Percentiles rank a stretch among this genome's conserved stretches.
These are phyloP conservation scores for Zaprionus obscuricornis DNA, from an alignment of 2,888 invertebrate species.

Conservation along the genomic window DNA sequence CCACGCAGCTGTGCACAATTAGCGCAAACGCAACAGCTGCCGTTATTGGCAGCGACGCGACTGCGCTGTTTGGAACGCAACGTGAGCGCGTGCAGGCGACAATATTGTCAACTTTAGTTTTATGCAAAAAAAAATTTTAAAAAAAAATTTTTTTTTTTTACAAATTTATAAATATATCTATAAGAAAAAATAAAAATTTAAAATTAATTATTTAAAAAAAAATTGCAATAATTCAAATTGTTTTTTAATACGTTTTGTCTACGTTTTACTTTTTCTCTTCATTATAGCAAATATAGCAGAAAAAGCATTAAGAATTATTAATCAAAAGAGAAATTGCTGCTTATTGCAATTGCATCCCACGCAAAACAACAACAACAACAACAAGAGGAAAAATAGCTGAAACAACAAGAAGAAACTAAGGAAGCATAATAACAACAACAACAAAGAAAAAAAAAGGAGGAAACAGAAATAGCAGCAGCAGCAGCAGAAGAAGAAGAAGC, in stretches of 20 bases:
- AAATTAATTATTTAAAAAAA: no score
- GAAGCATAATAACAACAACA: constrained; percentile 17
- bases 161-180: background rate
- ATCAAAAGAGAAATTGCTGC: constrained; percentile 30
- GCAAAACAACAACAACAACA: constrained; percentile 18
- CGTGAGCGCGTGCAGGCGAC: constrained; percentile 27
- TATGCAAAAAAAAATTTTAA: no score
- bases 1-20: constrained; percentile 71
- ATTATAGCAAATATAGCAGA: constrained; percentile 43
- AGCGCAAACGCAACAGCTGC: constrained; percentile 72
- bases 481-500: constrained; percentile 15
- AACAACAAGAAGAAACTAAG: constrained; percentile 4
- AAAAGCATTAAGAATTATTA: constrained; percentile 7
- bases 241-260: constrained; percentile 2
- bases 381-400: no score
- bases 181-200: no score
- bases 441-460: constrained; percentile 16
- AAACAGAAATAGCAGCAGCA: constrained; percentile 25
- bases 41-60: constrained; percentile 3
- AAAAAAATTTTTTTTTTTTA: background rate
- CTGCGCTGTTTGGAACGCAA: constrained; percentile 9
- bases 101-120: constrained; percentile 7
- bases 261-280: no score
- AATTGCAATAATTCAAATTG: no score
- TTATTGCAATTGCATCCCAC: constrained; percentile 44